Conservation (phyloP, 2,888 invertebrate genomes). For the Cyaniris semiargus region DNA sequence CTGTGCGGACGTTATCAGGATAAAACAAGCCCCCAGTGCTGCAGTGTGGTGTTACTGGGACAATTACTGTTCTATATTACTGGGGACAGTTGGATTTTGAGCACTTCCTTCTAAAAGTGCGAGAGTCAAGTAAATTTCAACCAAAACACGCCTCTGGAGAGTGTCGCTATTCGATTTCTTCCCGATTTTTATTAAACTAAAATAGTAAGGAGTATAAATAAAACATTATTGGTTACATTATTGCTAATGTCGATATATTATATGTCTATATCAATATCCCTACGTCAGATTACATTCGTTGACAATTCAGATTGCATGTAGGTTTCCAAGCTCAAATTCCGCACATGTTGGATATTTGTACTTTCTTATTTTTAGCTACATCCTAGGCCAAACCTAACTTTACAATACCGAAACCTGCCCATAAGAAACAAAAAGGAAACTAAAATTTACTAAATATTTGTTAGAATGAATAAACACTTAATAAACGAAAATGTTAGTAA, state of each 20-base stretch:
- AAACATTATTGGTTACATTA: constrained; percentile 64
- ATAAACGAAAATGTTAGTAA: constrained; percentile 63
- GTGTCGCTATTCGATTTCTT: background rate
- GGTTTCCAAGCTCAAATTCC: constrained; percentile 73
- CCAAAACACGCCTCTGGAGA: background rate
- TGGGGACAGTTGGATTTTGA: background rate
- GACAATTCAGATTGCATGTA: constrained; percentile 78
- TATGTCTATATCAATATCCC: constrained; percentile 78
- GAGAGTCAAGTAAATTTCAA: background rate
- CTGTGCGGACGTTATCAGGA: background rate
- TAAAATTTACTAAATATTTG: constrained; percentile 61
- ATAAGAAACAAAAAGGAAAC: constrained; percentile 65
- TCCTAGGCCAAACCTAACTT: constrained; percentile 81
- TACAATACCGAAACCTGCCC: constrained; percentile 81
- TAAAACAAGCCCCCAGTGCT: background rate
- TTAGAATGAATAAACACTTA: constrained; percentile 65
- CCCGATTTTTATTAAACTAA: background rate
- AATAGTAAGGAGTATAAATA: constrained; percentile 41
- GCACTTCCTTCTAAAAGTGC: background rate
- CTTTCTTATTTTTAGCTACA: constrained; percentile 79
- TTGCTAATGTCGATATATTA: constrained; percentile 81
- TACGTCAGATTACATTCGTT: constrained; percentile 82
- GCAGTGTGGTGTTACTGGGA: background rate
- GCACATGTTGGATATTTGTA: constrained; percentile 78
- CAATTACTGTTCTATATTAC: no score